Base-by-base conservation (phyloP, 2,113 vertebrate species). In the Recurvirostra avosetta region DNA sequence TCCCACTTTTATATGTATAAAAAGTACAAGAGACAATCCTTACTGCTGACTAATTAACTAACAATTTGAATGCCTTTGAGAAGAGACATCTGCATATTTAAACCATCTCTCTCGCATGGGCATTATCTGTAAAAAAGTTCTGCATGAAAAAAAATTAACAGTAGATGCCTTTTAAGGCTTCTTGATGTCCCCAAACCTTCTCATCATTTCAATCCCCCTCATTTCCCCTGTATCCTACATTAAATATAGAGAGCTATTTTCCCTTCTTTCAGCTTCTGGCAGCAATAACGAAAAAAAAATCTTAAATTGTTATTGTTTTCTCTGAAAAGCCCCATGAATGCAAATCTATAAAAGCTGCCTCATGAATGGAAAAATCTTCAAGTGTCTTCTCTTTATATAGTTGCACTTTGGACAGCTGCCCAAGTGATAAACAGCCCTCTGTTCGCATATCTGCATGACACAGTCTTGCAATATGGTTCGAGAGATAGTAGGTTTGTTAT, bases 231-330 rank as follows among this genome's bases (percentile, higher is more conserved):
- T 56, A 87, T 95, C 88, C 82, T 86, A 67, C 88, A 96, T 88
- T 88, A 94, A 96, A 92, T 61, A 74, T 68, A 94, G 78, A 90
- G 81, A 96, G 78, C 45, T 94, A 56, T 89, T 95, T 84, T 84
- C 47, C 93, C 58, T 88, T 50, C 92, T 97, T 96, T 90, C 79
- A 80, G 49, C 93, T 96, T 97, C 92, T 97, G 92, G 84, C 81
- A 47, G 87, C 76, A 97, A 88, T 92, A 95, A 95, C 58, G 85
- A 92, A 79, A 74, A 82, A 94, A 85, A 85, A 56, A 85, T 82
- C 94, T 95, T 49, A 93, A 96, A 96, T 95, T 96, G 92, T 95
- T 97, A 93, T 95, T 97, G 67, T 96, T 98, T 97, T 95, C 85
- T 92, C 94, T 94, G 95, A 93, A 97, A 97, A 96, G 52, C 71